These are phyloP conservation scores for Nerophis lumbriciformis DNA, from an alignment of 2,113 vertebrate genomes.

Conservation along the genomic window DNA sequence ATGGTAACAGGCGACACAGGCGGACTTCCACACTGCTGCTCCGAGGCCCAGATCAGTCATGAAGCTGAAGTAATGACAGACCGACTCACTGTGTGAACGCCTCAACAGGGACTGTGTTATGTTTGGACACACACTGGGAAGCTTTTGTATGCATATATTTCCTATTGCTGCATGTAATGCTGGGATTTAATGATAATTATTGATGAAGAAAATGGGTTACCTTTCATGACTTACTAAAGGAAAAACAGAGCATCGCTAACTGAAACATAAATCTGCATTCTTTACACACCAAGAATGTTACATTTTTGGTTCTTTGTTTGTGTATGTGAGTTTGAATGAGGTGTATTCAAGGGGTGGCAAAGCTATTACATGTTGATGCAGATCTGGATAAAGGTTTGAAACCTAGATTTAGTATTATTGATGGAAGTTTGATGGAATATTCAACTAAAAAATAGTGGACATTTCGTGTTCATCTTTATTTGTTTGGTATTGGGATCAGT, in stretches of 20 bases:
- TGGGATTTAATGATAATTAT: not conserved
- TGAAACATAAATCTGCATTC: no score
- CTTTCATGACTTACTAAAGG: not conserved
- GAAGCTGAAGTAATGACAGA: conserved; percentile 39
- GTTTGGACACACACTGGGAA: conserved; percentile 11
- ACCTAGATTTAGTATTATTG: no score
- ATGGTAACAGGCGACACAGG: conserved; percentile 14
- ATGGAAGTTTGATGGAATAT: no score
- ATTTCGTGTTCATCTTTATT: no score
- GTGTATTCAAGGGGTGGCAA: no score
- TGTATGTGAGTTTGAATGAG: no score
- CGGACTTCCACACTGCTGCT: conserved; percentile 29
- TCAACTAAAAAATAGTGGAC: no score
- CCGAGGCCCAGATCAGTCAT: conserved; percentile 35
- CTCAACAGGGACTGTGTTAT: conserved; percentile 7
- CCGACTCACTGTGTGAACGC: conserved; percentile 14
- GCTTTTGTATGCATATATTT: not conserved
- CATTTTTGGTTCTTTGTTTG: no score
- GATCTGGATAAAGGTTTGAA: no score
- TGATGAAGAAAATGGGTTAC: not conserved
- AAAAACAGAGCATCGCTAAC: not conserved
- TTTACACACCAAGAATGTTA: no score
- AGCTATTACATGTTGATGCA: no score
- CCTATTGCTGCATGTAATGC: not conserved
- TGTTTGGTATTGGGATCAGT: no score